phyloP scores from a whole-genome alignment of 2,113 vertebrate genomes.

The Dicentrarchus labrax region DNA sequence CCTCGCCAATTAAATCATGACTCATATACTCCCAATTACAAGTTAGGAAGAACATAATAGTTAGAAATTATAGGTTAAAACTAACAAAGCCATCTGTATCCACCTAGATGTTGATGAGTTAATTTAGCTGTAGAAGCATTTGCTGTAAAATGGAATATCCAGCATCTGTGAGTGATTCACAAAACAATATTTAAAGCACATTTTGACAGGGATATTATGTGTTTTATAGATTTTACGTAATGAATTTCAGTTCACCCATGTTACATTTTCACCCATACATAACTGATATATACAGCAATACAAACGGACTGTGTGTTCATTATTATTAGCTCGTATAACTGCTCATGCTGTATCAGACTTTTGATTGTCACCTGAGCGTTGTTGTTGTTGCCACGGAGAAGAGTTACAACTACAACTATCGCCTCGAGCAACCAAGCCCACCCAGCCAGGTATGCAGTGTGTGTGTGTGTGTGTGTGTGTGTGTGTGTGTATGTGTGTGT shows the following conservation, averaged over 20 bases:
- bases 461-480: conserved; percentile 31
- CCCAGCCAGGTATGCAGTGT: conserved; percentile 76
- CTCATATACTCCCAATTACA: conserved; percentile 49
- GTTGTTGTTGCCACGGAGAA: conserved; percentile 45
- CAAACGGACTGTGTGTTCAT: not conserved
- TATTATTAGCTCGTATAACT: not conserved
- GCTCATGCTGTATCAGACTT: conserved; percentile 13
- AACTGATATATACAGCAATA: not conserved
- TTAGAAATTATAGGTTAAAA: conserved; percentile 40
- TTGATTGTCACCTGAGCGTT: conserved; percentile 29
- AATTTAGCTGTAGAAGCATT: conserved; percentile 3
- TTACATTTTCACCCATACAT: not conserved
- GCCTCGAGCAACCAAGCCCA: conserved; percentile 74
- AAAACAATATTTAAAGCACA: not conserved
- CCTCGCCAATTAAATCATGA: conserved; percentile 40
- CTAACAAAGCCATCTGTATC: conserved; percentile 30
- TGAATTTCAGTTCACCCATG: not conserved
- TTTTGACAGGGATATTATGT: not conserved
- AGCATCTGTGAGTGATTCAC: not conserved
- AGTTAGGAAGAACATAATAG: conserved; percentile 36
- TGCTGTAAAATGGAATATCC: not conserved
- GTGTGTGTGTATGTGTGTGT: conserved; percentile 41
- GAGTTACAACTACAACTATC: conserved; percentile 60
- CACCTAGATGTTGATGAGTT: conserved; percentile 31
- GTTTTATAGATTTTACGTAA: not conserved